These are phyloP conservation scores for Ceratina japonica DNA, from an alignment of 1,140 invertebrate species.

Conservation along the genomic window DNA sequence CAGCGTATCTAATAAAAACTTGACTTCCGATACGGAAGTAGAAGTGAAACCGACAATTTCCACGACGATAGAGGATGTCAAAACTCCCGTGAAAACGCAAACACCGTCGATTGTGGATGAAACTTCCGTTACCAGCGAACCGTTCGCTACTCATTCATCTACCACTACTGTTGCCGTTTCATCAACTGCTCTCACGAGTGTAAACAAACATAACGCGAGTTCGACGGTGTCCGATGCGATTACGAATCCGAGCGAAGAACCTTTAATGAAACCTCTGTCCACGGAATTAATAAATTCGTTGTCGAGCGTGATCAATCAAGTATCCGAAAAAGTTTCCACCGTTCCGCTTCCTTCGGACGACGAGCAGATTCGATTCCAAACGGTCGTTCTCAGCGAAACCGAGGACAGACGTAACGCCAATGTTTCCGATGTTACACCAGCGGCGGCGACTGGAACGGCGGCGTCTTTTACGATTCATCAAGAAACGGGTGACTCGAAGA, in stretches of 20 bases:
- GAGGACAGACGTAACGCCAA: too few species aligned
- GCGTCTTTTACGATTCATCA: too few species aligned
- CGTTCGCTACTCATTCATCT: neutral
- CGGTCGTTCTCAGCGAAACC: too few species aligned
- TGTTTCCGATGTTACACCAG: too few species aligned
- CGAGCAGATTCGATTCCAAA: neutral
- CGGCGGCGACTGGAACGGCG: too few species aligned
- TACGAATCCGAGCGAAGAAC: slow-evolving; percentile 4
- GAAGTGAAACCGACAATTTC: too few species aligned
- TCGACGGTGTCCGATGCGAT: neutral
- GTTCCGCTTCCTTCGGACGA: neutral
- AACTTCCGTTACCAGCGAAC: neutral
- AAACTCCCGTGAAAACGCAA: neutral
- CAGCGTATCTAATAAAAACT: neutral
- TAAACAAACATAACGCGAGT: neutral
- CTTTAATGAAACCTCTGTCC: slow-evolving; percentile 58
- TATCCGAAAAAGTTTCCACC: slow-evolving; percentile 61
- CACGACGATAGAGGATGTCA: neutral
- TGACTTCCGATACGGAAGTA: too few species aligned
- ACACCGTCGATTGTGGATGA: neutral
- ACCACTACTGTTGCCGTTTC: neutral
- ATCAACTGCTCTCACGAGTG: neutral
- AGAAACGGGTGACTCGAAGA: too few species aligned
- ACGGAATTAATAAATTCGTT: slow-evolving; percentile 72
- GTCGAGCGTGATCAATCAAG: slow-evolving; percentile 74